Evolutionary conservation across 2,113 vertebrate species (phyloP).

Genomic region (Pseudorhombus dupliciocellatus): DNA sequence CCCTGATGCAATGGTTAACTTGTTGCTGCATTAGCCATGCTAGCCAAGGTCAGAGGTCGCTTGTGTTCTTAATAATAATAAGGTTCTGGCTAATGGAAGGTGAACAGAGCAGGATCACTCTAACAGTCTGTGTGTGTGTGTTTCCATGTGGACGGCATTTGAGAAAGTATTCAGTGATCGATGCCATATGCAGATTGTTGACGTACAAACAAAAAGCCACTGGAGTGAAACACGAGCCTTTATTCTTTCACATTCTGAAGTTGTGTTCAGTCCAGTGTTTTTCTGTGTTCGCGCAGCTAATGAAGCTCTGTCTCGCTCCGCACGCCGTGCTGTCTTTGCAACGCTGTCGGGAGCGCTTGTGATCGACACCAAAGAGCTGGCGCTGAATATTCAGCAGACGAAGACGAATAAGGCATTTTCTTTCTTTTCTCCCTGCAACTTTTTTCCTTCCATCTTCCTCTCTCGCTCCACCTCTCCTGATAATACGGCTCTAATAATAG

Average conservation of each 20-base stretch:
- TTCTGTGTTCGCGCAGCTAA: neutral
- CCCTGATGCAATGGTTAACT: too few species aligned
- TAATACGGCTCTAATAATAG: slow-evolving; percentile 76
- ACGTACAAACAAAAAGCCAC: neutral
- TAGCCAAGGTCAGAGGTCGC: too few species aligned
- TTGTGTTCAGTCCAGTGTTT: neutral
- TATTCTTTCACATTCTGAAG: neutral
- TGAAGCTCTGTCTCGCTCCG: neutral
- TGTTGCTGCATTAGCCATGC: too few species aligned
- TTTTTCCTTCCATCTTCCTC: slow-evolving; percentile 19
- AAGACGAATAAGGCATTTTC: slow-evolving; percentile 20
- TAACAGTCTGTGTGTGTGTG: too few species aligned
- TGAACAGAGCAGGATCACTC: too few species aligned
- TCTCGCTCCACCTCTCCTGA: slow-evolving; percentile 53
- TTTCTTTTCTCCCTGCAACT: slow-evolving; percentile 18
- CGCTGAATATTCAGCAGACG: slow-evolving; percentile 54
- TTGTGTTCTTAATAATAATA: too few species aligned
- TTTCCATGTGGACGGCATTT: too few species aligned
- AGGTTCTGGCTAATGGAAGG: too few species aligned
- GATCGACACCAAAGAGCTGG: slow-evolving; percentile 3
- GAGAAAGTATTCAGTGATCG: too few species aligned
- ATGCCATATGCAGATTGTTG: too few species aligned
- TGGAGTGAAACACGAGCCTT: neutral
- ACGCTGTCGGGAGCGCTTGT: neutral
- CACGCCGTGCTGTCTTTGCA: neutral